Evolutionary conservation across 2,888 invertebrate species (phyloP).

Genomic region (Brachylomia viminalis): DNA sequence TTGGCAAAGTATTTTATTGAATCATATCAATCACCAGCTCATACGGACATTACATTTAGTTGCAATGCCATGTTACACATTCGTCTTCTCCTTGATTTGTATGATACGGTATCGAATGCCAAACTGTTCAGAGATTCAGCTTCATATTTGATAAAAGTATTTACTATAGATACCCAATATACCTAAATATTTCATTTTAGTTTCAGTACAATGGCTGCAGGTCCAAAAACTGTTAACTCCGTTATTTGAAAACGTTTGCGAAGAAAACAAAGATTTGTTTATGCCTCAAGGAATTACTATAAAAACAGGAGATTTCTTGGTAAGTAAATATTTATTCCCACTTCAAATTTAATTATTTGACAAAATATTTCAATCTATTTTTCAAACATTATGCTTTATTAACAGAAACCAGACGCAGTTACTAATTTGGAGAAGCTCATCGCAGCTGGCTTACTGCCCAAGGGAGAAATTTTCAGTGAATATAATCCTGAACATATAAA

Average conservation of each 20-base stretch:
- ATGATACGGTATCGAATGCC: constrained; percentile 40
- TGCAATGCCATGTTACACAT: constrained; percentile 35
- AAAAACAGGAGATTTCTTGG: constrained; percentile 79
- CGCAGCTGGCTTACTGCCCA: constrained; percentile 77
- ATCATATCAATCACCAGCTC: constrained; percentile 43
- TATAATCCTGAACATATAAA: constrained; percentile 77
- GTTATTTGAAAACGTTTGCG: constrained; percentile 86
- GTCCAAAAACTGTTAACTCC: constrained; percentile 82
- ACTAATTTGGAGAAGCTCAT: constrained; percentile 76
- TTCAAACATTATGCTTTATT: constrained; percentile 54
- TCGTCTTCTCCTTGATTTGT: constrained; percentile 30
- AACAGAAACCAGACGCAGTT: constrained; percentile 79
- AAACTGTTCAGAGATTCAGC: constrained; percentile 31
- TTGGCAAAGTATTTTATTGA: constrained; percentile 30
- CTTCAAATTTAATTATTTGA: background rate
- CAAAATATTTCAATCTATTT: background rate
- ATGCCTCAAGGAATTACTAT: constrained; percentile 79
- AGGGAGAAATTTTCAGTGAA: constrained; percentile 85
- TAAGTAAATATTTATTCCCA: constrained; percentile 59
- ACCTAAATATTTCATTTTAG: constrained; percentile 68
- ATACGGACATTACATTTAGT: constrained; percentile 42
- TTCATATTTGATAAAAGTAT: background rate
- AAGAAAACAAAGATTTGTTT: constrained; percentile 76
- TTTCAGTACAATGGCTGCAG: constrained; percentile 79
- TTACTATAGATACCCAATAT: background rate